Base-by-base conservation (phyloP, 2,888 invertebrate species). In the Gonocerus acuteangulatus region DNA sequence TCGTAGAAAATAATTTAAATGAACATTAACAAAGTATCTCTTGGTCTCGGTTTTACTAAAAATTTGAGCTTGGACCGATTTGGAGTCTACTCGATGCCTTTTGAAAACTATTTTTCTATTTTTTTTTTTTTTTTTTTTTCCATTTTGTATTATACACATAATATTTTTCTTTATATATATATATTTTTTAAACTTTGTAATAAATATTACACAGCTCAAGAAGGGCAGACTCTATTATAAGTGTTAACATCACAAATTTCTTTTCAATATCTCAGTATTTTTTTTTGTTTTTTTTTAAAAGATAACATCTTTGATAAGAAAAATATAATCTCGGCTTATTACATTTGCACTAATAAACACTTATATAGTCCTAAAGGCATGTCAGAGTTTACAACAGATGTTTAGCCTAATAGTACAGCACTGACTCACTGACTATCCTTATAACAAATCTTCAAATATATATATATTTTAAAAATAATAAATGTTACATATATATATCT, bases 321-420 rank as follows among this genome's bases (percentile, higher is more conserved):
- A 58, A 58, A 58, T 58, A 58, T 58, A 54, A 58, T 45, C 45
- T 58, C 58, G 34, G 32, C n/a, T 58, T 48, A 58, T 58, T 48
- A 58, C 34, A 34, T 58, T 47, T 58, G 47, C 47, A 48, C 45
- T 58, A 58, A 47, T 45, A 47, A 56, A 56, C 44, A 56, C 44
- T 56, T 56, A 56, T 56, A 56, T 21, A 56, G 56, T 56, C 56
- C 56, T 56, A 56, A 56, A 56, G 56, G 56, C 56, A 56, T 56
- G 56, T 56, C 56, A 56, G 42, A 44, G 51, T 51, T 51, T 51
- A 51, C 34, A 15, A 51, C n/a, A 51, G 51, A 34, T 18, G 51
- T 51, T 27, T 27, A 49, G 34, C 34, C 51, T 36, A 51, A 34
- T 51, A 51, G 51, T 51, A 34, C 51, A 51, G 51, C 51, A 56